These are phyloP conservation scores for Pseudomugil tenellus DNA, from an alignment of 2,797 vertebrate species.

Conservation along the genomic window DNA sequence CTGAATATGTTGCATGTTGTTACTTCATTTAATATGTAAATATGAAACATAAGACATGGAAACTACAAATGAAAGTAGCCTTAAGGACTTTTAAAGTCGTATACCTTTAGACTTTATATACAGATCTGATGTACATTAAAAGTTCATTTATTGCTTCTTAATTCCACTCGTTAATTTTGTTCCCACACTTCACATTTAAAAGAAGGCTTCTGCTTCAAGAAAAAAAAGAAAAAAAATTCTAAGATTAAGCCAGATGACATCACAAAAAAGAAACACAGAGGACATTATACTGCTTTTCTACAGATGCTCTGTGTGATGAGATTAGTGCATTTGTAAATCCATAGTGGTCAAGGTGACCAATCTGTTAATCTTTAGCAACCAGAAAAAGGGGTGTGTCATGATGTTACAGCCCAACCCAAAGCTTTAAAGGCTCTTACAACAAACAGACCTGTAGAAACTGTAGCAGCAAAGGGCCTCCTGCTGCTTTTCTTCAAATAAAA, in stretches of 20 bases:
- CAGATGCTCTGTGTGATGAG: not conserved
- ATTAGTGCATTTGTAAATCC: not conserved
- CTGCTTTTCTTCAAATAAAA: not conserved
- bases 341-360: constrained; percentile 4
- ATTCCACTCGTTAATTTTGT: no score
- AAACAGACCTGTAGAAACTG: not conserved
- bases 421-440: not conserved
- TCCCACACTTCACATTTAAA: constrained; percentile 1
- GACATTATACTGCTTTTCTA: constrained; percentile 1
- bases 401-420: not conserved
- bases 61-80: not conserved
- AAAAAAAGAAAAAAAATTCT: not conserved
- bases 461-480: not conserved
- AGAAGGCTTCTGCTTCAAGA: not conserved
- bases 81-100: not conserved
- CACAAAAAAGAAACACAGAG: not conserved
- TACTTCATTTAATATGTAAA: constrained; percentile 18
- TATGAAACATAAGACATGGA: not conserved
- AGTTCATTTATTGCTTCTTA: no score
- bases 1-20: not conserved
- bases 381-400: not conserved
- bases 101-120: not conserved
- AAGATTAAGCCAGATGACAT: no score
- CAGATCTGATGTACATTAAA: not conserved
- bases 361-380: not conserved